These are phyloP conservation scores for Sorex araneus DNA, from an alignment of 2,113 vertebrate species.

Conservation along the genomic window DNA sequence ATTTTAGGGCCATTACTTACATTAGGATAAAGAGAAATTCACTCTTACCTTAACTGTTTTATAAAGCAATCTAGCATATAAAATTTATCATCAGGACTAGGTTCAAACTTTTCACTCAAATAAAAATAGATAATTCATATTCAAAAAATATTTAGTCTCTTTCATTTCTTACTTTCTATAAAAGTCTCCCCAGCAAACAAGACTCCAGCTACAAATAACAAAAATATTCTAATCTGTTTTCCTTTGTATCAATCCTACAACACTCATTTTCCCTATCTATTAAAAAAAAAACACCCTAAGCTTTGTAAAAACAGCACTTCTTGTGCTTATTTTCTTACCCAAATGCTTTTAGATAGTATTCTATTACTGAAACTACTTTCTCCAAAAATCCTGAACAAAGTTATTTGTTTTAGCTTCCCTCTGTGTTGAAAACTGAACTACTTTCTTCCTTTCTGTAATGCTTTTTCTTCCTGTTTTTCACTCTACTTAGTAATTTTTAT, in stretches of 20 bases:
- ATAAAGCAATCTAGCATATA: conserved; percentile 2
- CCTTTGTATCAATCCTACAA: not conserved
- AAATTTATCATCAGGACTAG: not conserved
- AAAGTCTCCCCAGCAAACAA: not conserved
- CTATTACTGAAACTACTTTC: conserved; percentile 38
- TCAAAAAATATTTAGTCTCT: conserved; percentile 36
- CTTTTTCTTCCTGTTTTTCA: not conserved
- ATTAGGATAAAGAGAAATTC: conserved; percentile 24
- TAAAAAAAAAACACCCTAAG: conserved; percentile 16
- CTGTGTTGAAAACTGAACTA: not conserved
- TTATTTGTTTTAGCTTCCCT: not conserved
- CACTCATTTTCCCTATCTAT: not conserved
- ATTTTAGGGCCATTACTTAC: conserved; percentile 25
- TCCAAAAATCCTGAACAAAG: not conserved
- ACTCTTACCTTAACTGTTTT: conserved; percentile 29
- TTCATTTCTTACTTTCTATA: conserved; percentile 18
- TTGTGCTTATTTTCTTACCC: not conserved
- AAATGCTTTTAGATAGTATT: not conserved
- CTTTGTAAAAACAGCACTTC: not conserved
- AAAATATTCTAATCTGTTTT: not conserved
- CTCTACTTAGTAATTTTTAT: not conserved
- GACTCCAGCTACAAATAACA: not conserved
- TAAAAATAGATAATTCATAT: conserved; percentile 23
- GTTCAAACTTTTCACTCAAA: conserved; percentile 1
- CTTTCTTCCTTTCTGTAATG: not conserved